These are phyloP conservation scores for Drosophila conformis DNA, from an alignment of 2,888 invertebrate species.

Conservation along the genomic window DNA sequence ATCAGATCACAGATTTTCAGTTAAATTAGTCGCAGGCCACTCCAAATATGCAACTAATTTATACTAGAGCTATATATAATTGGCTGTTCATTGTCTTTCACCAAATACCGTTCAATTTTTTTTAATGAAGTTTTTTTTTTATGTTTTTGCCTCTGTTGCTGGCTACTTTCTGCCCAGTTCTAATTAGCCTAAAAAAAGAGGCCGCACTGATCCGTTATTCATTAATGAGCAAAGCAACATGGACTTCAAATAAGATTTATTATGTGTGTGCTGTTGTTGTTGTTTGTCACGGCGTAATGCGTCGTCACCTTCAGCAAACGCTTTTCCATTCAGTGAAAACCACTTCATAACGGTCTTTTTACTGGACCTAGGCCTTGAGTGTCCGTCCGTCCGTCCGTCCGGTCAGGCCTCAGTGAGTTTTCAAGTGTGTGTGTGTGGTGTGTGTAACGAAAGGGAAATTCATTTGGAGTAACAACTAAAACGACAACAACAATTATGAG, in stretches of 20 bases:
- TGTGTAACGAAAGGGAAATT: conserved; percentile 63
- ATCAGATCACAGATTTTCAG: background rate
- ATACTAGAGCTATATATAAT: conserved; percentile 41
- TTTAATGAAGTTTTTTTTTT: conserved; percentile 23
- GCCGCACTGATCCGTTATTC: conserved; percentile 60
- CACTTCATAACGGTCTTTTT: conserved; percentile 19
- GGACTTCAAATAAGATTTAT: conserved; percentile 55
- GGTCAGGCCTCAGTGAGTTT: conserved; percentile 42
- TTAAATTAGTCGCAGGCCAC: background rate
- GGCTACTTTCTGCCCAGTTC: conserved; percentile 55
- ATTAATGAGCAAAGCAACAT: conserved; percentile 55
- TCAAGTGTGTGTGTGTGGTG: conserved; percentile 28
- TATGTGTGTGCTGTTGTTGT: conserved; percentile 14
- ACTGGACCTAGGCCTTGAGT: conserved; percentile 40
- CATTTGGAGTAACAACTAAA: conserved; percentile 9
- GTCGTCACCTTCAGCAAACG: conserved; percentile 44
- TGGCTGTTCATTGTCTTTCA: conserved; percentile 57
- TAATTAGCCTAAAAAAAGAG: conserved; percentile 53
- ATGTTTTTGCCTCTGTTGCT: conserved; percentile 13
- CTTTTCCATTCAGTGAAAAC: conserved; percentile 55
- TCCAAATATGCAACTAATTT: conserved; percentile 43
- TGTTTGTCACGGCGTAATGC: conserved; percentile 31
- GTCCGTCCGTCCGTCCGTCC: background rate
- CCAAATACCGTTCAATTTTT: conserved; percentile 36
- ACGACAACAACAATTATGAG: conserved; percentile 27